Base-by-base conservation (phyloP, 2,797 vertebrate species). In the Karalla daura region DNA sequence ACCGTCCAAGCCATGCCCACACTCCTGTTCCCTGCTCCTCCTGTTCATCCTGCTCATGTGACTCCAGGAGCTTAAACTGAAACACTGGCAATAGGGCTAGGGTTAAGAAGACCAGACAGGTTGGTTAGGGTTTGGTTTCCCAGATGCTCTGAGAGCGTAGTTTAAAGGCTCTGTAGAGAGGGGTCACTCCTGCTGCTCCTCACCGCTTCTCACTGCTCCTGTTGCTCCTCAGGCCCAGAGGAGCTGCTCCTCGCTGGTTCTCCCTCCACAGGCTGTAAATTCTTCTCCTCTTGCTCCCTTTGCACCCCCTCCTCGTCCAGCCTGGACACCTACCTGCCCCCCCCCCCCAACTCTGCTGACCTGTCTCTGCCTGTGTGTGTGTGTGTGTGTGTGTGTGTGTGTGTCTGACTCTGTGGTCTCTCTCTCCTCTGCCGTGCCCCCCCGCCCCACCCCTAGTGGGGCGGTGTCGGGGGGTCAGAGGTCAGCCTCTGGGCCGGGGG, bases 391-490 rank as follows among this genome's bases (percentile, higher is more conserved):
- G 21, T 66, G 64, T 71, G 25, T 49, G 52, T 79, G 67, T 63
- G 71, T 82, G 83, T 86, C 85, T 83, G 78, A 69, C 79, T 81
- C 78, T 88, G 58, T 88, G 86, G 85, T 87, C 59, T 89, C 82
- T 88, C 81, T 88, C 82, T 86, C 87, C 58, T 81, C 82, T 91
- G 80, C 80, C 84, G 85, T 87, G 56, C 89, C 82, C 88, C 81
- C 87, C 82, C 86, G 86, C 58, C 80, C 82, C 91, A 80, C 80
- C 84, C 92, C 92, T 94, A 94, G 96, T 94, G 95, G 96, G 95
- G 83, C 95, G 86, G 90, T 96, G 91, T 93, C 96, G 90, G 94
- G 94, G 95, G 93, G 94, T 93, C 87, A 95, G 95, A 82, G 95
- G 95, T 95, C 86, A 50, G 87, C 88, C 86, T 89, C 95, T 89